Conservation (phyloP, 2,797 vertebrate genomes). For the Eutrigla gurnardus region DNA sequence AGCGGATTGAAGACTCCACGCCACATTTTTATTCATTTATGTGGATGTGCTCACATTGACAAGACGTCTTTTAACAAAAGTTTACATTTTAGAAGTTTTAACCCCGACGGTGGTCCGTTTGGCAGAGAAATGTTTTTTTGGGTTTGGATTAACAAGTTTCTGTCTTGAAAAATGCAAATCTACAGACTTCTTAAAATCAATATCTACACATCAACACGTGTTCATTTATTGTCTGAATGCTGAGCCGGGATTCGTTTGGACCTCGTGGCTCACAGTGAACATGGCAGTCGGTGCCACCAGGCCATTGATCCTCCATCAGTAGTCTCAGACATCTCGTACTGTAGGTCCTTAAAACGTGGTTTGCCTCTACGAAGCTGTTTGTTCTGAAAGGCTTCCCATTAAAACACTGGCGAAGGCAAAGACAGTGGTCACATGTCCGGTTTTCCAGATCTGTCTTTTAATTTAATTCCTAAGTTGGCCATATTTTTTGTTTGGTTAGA, state of each 20-base stretch:
- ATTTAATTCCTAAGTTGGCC: not conserved
- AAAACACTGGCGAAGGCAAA: not conserved
- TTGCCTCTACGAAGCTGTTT: not conserved
- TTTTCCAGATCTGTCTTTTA: not conserved
- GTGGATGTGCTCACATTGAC: slow-evolving; percentile 1
- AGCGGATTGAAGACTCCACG: slow-evolving; percentile 23
- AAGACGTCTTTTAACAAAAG: not conserved
- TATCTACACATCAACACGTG: slow-evolving; percentile 30
- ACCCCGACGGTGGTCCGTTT: not conserved
- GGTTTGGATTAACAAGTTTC: slow-evolving; percentile 66
- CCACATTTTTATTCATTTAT: slow-evolving; percentile 32
- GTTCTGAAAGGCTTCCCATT: not conserved
- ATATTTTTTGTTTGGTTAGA: not conserved
- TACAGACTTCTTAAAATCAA: not conserved
- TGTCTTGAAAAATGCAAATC: not conserved
- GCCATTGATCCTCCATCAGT: slow-evolving; percentile 57
- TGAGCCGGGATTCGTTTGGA: slow-evolving; percentile 55
- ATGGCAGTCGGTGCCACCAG: slow-evolving; percentile 18
- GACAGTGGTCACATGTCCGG: not conserved
- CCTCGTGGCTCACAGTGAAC: slow-evolving; percentile 11
- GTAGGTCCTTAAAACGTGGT: slow-evolving; percentile 6
- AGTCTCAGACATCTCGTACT: slow-evolving; percentile 34
- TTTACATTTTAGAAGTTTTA: not conserved
- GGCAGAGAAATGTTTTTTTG: slow-evolving; percentile 7
- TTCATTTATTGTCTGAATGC: slow-evolving; percentile 47